Evolutionary conservation across 2,888 invertebrate genomes (phyloP), one percentile per base, ranked within the genome.

Genomic region (Ptychoptera contaminata): DNA sequence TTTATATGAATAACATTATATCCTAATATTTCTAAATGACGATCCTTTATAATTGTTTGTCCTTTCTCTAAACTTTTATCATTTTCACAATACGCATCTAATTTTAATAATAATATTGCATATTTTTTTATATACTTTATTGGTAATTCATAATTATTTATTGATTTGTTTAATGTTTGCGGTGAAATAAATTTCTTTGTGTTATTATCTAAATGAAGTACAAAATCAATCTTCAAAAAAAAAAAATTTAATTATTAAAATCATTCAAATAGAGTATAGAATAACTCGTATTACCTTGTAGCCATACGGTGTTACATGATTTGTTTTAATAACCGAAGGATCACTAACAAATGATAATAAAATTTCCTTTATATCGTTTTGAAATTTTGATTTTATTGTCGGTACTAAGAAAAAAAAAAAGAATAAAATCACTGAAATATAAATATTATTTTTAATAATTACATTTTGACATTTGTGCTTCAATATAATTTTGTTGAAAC

Each of bases 21-120:
- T 6, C 76, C 77, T 54, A 77, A 60, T 52, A 77, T 73, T 60
- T 77, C 77, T 43, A 79, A 61, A 59, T 78, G 77, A 42, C 76
- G 61, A 38, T 67, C 65, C 56, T 69, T 69, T 43, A 76, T 50
- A 32, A 70, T 68, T 36, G 68, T 61, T 3, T 59, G 59, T 1
- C 78, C 77, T 51, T 67, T 68, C 38, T 76, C 52, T 8, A 62
- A 64, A 10, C 60, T 61, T 40, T 68, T 56, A 44, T 63, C 63
- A n/a, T 74, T 72, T 42, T 60, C 59, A 43, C 61, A 61, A 52
- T 67, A 72, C 2, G 68, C 65, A 41, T 66, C 61, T 2, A 65
- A 55, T 23, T 57, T 58, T 0, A 70, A 56, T 37, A 76, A 51
- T 16, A 76, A 51, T 41, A 74, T 53, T 16, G 70, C 72, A 40